Percentiles rank a stretch among this genome's conserved stretches.
Conservation (phyloP, 2,888 invertebrate species). For the Smittia aterrima region DNA sequence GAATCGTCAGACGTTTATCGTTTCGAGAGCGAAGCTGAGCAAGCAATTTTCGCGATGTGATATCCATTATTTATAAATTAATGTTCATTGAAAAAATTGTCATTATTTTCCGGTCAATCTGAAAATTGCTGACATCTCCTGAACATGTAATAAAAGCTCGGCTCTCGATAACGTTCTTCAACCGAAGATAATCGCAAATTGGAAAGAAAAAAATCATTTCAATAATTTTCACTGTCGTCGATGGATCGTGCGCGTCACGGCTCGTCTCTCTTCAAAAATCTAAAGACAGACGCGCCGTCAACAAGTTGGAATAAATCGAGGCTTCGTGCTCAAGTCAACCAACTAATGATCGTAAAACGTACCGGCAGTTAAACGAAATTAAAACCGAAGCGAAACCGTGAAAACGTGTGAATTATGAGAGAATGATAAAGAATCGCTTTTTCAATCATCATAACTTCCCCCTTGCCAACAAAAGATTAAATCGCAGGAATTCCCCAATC, state of each 20-base stretch:
- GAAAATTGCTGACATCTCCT: conserved; percentile 24
- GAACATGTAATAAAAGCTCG: background rate
- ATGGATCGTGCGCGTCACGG: too few species aligned
- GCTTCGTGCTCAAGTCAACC: background rate
- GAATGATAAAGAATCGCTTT: conserved; percentile 11
- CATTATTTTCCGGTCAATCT: conserved; percentile 36
- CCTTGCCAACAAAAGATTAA: background rate
- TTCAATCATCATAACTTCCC: conserved; percentile 15
- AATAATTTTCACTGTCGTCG: background rate
- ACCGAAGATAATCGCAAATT: background rate
- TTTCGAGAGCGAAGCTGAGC: background rate
- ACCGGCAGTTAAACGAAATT: conserved; percentile 18
- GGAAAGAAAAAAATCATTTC: background rate
- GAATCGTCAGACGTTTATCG: background rate
- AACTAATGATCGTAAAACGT: conserved; percentile 31
- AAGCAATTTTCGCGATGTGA: conserved; percentile 36
- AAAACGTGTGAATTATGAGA: conserved; percentile 20
- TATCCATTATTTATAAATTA: conserved; percentile 39
- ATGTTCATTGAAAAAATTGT: conserved; percentile 31
- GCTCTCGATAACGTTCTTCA: background rate
- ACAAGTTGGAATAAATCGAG: conserved; percentile 11
- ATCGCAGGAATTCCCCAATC: background rate
- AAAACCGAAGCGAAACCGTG: background rate
- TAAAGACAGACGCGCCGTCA: conserved; percentile 5
- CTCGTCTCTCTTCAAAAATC: background rate